phyloP scores from a whole-genome alignment of 2,113 vertebrate genomes.

The Oxygymnocypris stewartii region DNA sequence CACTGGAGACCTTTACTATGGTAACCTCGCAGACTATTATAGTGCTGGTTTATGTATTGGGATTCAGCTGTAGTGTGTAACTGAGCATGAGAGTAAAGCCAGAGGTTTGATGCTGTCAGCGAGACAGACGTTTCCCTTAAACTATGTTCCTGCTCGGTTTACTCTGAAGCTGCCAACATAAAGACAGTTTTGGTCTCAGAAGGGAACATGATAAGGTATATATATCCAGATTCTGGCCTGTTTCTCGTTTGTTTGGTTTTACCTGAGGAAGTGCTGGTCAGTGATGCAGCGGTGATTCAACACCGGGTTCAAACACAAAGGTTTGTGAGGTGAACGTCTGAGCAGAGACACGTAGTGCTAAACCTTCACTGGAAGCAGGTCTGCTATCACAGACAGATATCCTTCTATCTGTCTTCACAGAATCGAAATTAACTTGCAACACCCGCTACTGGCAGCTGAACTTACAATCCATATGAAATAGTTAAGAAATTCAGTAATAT shows the following conservation, averaged over 20 bases:
- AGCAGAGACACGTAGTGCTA: not conserved
- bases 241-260: not conserved
- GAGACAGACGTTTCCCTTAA: not conserved
- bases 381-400: not conserved
- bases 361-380: not conserved
- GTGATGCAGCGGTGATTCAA: not conserved
- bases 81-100: not conserved
- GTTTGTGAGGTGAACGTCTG: not conserved
- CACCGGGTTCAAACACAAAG: too few relatives aligned
- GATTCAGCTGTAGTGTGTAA: not conserved
- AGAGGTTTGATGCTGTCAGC: not conserved
- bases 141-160: not conserved
- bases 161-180: slow-evolving; percentile 17
- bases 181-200: not conserved
- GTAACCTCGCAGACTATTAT: not conserved
- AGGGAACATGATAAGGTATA: not conserved
- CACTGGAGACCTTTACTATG: not conserved
- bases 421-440: not conserved
- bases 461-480: not conserved
- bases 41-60: not conserved
- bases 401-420: not conserved
- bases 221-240: not conserved
- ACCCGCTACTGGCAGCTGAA: not conserved
- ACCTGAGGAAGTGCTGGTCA: not conserved
- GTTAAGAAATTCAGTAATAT: not conserved